These are phyloP conservation scores for Drosophila austrosaltans DNA, from an alignment of 2,888 invertebrate species.

Conservation along the genomic window DNA sequence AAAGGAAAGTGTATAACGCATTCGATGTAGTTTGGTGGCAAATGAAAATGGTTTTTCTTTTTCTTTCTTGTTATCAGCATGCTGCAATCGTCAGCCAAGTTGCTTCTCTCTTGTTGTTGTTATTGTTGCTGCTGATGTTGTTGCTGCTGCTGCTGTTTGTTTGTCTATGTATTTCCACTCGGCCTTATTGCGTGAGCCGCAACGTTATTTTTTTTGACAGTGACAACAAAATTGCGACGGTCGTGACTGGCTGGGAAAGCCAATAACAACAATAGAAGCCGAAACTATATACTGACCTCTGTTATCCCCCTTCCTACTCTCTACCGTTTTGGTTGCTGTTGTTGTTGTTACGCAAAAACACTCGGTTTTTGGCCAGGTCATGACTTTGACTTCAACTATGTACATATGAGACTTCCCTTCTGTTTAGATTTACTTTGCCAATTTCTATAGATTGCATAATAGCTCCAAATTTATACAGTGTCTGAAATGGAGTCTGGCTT, in stretches of 20 bases:
- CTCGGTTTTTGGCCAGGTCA: slow-evolving; percentile 36
- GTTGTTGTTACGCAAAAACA: slow-evolving; percentile 46
- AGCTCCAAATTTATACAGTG: slow-evolving; percentile 20
- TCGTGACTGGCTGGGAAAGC: slow-evolving; percentile 75
- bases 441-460: slow-evolving; percentile 32
- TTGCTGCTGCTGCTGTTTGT: slow-evolving; percentile 31
- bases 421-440: slow-evolving; percentile 1
- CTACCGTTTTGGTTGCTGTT: not conserved
- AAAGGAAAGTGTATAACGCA: not conserved
- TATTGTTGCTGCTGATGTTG: slow-evolving; percentile 23
- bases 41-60: slow-evolving; percentile 5
- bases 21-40: not conserved
- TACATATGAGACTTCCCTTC: not conserved
- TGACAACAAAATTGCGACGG: slow-evolving; percentile 73
- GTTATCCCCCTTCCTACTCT: slow-evolving; percentile 11
- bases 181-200: slow-evolving; percentile 65
- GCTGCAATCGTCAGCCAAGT: slow-evolving; percentile 37
- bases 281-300: slow-evolving; percentile 18
- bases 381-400: slow-evolving; percentile 20
- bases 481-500: slow-evolving; percentile 12
- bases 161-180: slow-evolving; percentile 25
- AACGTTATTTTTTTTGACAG: slow-evolving; percentile 52
- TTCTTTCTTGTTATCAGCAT: slow-evolving; percentile 45
- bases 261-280: slow-evolving; percentile 43
- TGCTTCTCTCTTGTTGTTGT: slow-evolving; percentile 11